Evolutionary conservation across 1,140 invertebrate genomes (phyloP), one percentile per base, ranked within the genome.

Genomic region (Macrobrachium nipponense): DNA sequence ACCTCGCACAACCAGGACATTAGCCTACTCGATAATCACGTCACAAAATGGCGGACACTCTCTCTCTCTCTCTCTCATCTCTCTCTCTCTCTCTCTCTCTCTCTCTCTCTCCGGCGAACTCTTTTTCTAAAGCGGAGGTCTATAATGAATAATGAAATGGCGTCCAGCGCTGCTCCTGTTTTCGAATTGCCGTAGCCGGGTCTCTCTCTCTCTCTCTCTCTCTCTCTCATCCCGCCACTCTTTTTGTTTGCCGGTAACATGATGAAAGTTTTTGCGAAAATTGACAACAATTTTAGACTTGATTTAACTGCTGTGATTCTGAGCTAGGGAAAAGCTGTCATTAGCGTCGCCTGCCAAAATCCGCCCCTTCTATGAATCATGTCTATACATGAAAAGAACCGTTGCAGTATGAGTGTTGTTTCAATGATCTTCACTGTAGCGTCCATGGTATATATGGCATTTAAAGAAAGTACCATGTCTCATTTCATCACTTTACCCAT

Each of bases 111-210:
- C 20, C 20, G 23, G 68, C 66, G 68, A 43, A 70, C 68, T 70
- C 68, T 70, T 70, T 70, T 70, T 70, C 68, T 70, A 70, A 43
- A 70, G 68, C 68, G 68, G 68, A 70, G 68, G 68, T 70, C 68
- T 70, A 70, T 70, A 70, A 70, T 70, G 68, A 27, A 70, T 70
- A 70, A 70, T 70, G 68, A 70, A 70, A 70, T 70, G 23, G 68
- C 68, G 68, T 70, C 68, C 68, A n/a, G 68, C 12, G 68, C 5
- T 14, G 23, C 36, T 36, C 66, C 66, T 12, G 66, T 23, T 36
- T 23, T 23, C 23, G 23, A 43, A 23, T 43, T 23, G 68, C 68
- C 51, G 51, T 51, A 5, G 51, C 51, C 51, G 12, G 51, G n/a
- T 23, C 68, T n/a, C 68, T 70, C 68, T 10, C 20, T 12, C 64